Conservation (phyloP, 2,888 invertebrate species). For the Fragum fragum region DNA sequence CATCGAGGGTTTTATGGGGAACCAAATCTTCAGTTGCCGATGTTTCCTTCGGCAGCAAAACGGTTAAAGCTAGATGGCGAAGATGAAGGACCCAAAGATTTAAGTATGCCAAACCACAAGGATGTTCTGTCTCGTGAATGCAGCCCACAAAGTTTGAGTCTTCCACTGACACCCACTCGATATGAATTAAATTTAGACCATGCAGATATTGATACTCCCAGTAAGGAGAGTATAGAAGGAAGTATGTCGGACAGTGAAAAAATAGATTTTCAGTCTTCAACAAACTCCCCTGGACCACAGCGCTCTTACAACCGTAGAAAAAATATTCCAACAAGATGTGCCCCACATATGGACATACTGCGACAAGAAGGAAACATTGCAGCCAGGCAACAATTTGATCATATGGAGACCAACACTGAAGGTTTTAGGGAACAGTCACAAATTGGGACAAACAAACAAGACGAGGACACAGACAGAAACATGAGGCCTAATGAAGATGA, state of each 20-base stretch:
- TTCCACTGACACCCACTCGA: slow-evolving; percentile 49
- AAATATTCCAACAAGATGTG: slow-evolving; percentile 83
- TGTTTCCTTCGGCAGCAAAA: slow-evolving; percentile 80
- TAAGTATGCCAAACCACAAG: slow-evolving; percentile 63
- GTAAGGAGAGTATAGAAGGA: slow-evolving; percentile 54
- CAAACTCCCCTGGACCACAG: slow-evolving; percentile 52
- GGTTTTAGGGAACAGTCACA: slow-evolving; percentile 14
- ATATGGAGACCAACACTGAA: slow-evolving; percentile 19
- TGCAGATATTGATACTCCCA: slow-evolving; percentile 57
- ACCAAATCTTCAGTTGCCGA: slow-evolving; percentile 78
- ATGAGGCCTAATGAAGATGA: slow-evolving; percentile 37
- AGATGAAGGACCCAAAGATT: slow-evolving; percentile 74
- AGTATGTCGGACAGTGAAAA: slow-evolving; percentile 56
- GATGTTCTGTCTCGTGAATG: slow-evolving; percentile 39
- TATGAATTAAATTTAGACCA: slow-evolving; percentile 55
- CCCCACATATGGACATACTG: slow-evolving; percentile 74
- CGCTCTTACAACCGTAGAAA: slow-evolving; percentile 80
- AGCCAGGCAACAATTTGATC: not conserved
- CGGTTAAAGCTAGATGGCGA: slow-evolving; percentile 75
- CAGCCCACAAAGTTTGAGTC: slow-evolving; percentile 55
- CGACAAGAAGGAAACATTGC: not conserved
- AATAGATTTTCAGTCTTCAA: slow-evolving; percentile 25
- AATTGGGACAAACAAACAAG: not conserved
- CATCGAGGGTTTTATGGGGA: slow-evolving; percentile 79
- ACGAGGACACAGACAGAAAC: slow-evolving; percentile 12